Evolutionary conservation across 2,888 invertebrate species (phyloP), one percentile per base, ranked within the genome.

Genomic region (Drosophila buzzatii): DNA sequence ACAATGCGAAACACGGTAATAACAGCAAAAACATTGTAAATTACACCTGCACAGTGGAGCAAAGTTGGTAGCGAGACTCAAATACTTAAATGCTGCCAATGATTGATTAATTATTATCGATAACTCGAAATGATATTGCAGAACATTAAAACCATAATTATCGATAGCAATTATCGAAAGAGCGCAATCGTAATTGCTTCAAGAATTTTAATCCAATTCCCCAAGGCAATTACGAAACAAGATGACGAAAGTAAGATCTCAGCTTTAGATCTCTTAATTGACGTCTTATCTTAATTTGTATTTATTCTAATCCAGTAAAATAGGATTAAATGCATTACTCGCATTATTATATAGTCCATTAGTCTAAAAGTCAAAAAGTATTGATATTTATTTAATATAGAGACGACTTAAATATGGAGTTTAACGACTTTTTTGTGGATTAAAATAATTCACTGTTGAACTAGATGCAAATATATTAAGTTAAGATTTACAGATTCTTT

Each of bases 11-110:
- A 18, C 39, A 64, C 39, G 23, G 37, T 23, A 18, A 51, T 41
- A 45, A 59, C 33, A 53, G 51, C 41, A 42, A 45, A 20, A 20
- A 52, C 16, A 56, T 31, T 57, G 49, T 20, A 49, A 20, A 18
- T 41, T 12, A 35, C 57, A 55, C 33, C 14, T 20, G 71, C 60
- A 76, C 77, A 70, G 81, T 76, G 81, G 20, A 31, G 7, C 20
- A 12, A 2, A 9, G 12, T 31, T n/a, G 31, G 2, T n/a, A 10
- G n/a, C 14, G 27, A 7, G 33, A 18, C 0, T 7, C 12, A 0
- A 8, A 12, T 16, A 16, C 14, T 2, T 5, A n/a, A n/a, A n/a
- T n/a, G 16, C 9, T 6, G 20, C 5, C 9, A n/a, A 14, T 42
- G 5, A 42, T 16, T 2, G n/a, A 31, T 41, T 4, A 18, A 14